phyloP scores from a whole-genome alignment of 1,140 invertebrate species.

The Delia radicum region DNA sequence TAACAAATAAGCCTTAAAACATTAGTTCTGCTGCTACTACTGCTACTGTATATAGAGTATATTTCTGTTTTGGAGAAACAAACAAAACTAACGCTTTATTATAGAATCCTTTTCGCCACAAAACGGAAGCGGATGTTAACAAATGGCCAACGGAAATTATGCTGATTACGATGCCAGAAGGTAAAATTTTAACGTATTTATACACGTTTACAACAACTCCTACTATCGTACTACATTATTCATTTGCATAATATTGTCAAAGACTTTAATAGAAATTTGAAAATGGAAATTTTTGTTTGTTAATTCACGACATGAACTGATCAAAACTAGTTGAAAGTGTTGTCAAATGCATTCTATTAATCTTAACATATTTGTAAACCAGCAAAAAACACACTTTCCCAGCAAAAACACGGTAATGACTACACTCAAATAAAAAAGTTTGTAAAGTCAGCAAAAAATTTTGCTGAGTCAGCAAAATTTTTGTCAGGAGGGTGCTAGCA shows the following conservation, averaged over 20 bases:
- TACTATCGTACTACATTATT: background rate
- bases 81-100: background rate
- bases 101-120: conserved; percentile 10
- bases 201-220: background rate
- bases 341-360: too few species aligned
- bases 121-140: conserved; percentile 25
- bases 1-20: background rate
- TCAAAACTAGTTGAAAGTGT: too few species aligned
- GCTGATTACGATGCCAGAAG: conserved; percentile 21
- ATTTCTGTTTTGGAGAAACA: background rate
- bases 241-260: background rate
- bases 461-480: too few species aligned
- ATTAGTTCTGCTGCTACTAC: background rate
- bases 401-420: too few species aligned
- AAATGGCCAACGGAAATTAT: conserved; percentile 24
- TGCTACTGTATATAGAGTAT: background rate
- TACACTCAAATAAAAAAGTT: too few species aligned
- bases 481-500: too few species aligned
- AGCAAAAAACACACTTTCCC: too few species aligned
- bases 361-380: too few species aligned
- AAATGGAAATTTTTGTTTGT: background rate
- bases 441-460: too few species aligned
- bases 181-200: conserved; percentile 20
- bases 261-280: background rate
- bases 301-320: too few species aligned